Percentiles rank a stretch among this genome's conserved stretches.
Conservation (phyloP, 2,888 invertebrate species). For the Sicus ferrugineus region DNA sequence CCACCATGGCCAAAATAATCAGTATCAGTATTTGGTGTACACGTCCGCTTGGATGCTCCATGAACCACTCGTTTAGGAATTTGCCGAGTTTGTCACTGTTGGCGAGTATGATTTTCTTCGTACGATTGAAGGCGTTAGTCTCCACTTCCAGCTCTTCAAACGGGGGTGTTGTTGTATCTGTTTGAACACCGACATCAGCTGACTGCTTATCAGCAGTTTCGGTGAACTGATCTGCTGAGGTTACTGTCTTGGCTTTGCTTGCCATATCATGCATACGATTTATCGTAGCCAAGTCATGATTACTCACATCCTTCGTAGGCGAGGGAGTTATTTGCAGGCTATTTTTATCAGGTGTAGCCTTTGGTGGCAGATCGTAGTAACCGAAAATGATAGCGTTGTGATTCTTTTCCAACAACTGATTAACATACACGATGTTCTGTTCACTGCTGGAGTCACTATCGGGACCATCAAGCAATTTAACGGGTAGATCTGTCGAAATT, state of each 20-base stretch:
- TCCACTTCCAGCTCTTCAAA: constrained; percentile 52
- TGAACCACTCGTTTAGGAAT: constrained; percentile 69
- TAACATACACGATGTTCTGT: constrained; percentile 66
- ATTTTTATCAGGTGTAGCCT: constrained; percentile 54
- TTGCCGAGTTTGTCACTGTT: constrained; percentile 58
- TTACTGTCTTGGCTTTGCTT: not conserved
- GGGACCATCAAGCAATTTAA: constrained; percentile 81
- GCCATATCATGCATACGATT: constrained; percentile 49
- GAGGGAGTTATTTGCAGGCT: constrained; percentile 59
- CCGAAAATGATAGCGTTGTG: constrained; percentile 66
- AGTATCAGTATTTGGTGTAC: constrained; percentile 75
- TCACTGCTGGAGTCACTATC: constrained; percentile 50
- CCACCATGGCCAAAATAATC: constrained; percentile 73
- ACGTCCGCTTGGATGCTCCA: constrained; percentile 79
- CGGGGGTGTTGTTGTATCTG: constrained; percentile 62
- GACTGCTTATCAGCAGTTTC: constrained; percentile 49
- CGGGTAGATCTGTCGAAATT: constrained; percentile 76
- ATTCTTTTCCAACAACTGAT: constrained; percentile 61
- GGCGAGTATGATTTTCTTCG: constrained; percentile 55
- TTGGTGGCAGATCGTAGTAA: constrained; percentile 77
- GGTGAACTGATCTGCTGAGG: constrained; percentile 46
- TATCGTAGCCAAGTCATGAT: constrained; percentile 59
- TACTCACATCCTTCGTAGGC: constrained; percentile 48
- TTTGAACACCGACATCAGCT: constrained; percentile 68
- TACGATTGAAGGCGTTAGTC: constrained; percentile 63